These are phyloP conservation scores for Lycodopsis pacificus DNA, from an alignment of 2,797 vertebrate species.

Conservation along the genomic window DNA sequence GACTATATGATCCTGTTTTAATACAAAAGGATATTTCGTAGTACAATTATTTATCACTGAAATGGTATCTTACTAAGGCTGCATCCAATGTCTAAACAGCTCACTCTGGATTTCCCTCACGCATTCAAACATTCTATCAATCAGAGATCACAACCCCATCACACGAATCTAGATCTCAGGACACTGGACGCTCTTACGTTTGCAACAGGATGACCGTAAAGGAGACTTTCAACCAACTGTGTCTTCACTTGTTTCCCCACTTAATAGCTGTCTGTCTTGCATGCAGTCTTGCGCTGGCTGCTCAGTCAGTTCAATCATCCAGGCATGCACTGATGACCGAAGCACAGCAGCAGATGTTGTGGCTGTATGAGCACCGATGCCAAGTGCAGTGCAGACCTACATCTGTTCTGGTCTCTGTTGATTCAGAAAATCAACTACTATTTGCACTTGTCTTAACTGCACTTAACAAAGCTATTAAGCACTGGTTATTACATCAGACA, in stretches of 20 bases:
- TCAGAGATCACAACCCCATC: conserved; percentile 23
- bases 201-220: conserved; percentile 36
- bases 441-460: conserved; percentile 4
- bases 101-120: conserved; percentile 29
- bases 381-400: conserved; percentile 57
- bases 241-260: conserved; percentile 31
- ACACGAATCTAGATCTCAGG: conserved; percentile 6
- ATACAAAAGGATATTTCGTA: neutral
- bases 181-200: conserved; percentile 4
- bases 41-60: neutral
- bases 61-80: conserved; percentile 49
- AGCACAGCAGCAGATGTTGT: conserved; percentile 75
- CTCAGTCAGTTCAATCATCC: conserved; percentile 69
- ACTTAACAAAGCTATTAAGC: conserved; percentile 12
- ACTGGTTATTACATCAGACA: conserved; percentile 28
- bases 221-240: conserved; percentile 42
- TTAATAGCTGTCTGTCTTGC: conserved; percentile 39
- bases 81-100: conserved; percentile 25
- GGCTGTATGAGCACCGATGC: conserved; percentile 63
- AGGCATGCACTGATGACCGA: conserved; percentile 61
- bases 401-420: conserved; percentile 75
- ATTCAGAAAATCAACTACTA: conserved; percentile 58
- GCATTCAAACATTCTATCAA: conserved; percentile 37
- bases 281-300: conserved; percentile 44
- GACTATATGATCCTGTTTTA: neutral